Evolutionary conservation across 2,797 vertebrate species (phyloP).

Genomic region (Myripristis murdjan): DNA sequence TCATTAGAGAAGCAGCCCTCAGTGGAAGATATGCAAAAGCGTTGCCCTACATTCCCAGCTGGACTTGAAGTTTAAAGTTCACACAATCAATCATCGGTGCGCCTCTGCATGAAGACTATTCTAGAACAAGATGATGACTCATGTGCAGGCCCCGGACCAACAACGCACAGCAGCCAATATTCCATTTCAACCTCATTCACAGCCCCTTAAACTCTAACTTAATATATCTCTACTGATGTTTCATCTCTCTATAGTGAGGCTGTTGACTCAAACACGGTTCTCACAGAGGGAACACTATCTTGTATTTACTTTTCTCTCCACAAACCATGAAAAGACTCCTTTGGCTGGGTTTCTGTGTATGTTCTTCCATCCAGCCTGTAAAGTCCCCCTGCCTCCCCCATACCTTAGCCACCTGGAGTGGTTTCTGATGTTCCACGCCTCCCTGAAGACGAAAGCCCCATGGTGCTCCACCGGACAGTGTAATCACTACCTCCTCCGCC

Average conservation of each 20-base stretch:
- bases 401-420: constrained; percentile 99
- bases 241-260: constrained; percentile 14
- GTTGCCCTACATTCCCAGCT: constrained; percentile 36
- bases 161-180: constrained; percentile 41
- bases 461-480: constrained; percentile 94
- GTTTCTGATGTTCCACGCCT: constrained; percentile 94
- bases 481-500: constrained; percentile 93
- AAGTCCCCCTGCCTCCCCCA: constrained; percentile 54
- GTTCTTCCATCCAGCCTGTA: constrained; percentile 4
- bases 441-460: constrained; percentile 99
- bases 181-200: constrained; percentile 59
- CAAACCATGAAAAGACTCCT: constrained; percentile 24
- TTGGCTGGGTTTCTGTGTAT: not conserved
- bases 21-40: constrained; percentile 12
- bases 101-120: constrained; percentile 50
- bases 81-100: constrained; percentile 57
- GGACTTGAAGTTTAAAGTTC: constrained; percentile 69
- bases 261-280: constrained; percentile 8
- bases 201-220: constrained; percentile 45
- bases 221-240: constrained; percentile 50
- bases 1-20: constrained; percentile 15
- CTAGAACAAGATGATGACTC: constrained; percentile 71
- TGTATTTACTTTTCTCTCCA: constrained; percentile 11
- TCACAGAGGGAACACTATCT: not conserved
- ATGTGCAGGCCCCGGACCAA: constrained; percentile 55